A percentile compares a stretch with the other conserved stretches of the same genome.
Conservation (phyloP, 2,888 invertebrate genomes). For the Pimpla rufipes region DNA sequence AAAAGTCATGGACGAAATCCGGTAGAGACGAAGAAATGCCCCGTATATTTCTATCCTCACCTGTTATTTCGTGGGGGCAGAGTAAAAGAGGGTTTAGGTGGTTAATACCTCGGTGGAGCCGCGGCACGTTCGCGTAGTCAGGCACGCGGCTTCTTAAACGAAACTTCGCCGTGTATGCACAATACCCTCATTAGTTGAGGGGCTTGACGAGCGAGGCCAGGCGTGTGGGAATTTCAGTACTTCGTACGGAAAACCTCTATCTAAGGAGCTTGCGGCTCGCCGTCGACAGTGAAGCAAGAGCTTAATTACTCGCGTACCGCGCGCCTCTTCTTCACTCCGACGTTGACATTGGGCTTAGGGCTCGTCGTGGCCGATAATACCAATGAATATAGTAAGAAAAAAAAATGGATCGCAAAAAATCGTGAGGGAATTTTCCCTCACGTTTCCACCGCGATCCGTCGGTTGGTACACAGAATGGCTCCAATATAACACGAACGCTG, state of each 20-base stretch:
- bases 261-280: constrained; percentile 77
- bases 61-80: not conserved
- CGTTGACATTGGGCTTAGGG: not conserved
- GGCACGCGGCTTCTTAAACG: constrained; percentile 56
- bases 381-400: not conserved
- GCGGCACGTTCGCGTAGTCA: constrained; percentile 1
- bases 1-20: no score
- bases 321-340: constrained; percentile 26
- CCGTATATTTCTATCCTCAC: not conserved
- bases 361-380: not conserved
- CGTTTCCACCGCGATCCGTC: not conserved
- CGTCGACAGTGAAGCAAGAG: constrained; percentile 69
- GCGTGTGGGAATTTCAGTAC: constrained; percentile 80
- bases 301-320: constrained; percentile 76
- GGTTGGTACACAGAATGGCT: constrained; percentile 1
- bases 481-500: not conserved
- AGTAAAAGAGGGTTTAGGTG: not conserved
- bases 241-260: constrained; percentile 78
- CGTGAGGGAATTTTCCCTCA: not conserved
- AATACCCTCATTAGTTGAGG: constrained; percentile 78
- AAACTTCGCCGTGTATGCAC: constrained; percentile 73
- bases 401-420: not conserved
- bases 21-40: no score
- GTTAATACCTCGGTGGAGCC: constrained; percentile 13
- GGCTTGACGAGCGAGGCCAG: constrained; percentile 73